Evolutionary conservation across 1,140 invertebrate species (phyloP), one percentile per base, ranked within the genome.

Genomic region (Drosophila dunni): DNA sequence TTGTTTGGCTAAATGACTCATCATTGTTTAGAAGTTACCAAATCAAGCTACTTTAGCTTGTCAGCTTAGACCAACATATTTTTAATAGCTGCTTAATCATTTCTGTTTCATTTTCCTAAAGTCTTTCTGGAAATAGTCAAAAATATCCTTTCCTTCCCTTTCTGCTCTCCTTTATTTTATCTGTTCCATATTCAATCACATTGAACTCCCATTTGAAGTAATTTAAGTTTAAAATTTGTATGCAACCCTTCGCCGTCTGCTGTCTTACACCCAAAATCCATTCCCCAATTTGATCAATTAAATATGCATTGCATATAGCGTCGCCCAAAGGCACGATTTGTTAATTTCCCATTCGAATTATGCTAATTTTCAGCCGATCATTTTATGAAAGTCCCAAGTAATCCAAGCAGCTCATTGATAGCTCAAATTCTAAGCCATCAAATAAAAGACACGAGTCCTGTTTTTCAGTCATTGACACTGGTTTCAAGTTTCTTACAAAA

Each of bases 361-460:
- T 89, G 84, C 62, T 89, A 89, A 89, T 89, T 88, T 46, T 8
- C 53, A 20, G 54, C n/a, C 64, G 53, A 1, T 34, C 38, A 65
- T 45, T 66, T 78, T 62, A 75, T 75, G 73, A 76, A 76, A 76
- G 36, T 36, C 48, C 17, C 53, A 64, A 29, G 75, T 66, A 58
- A 42, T 33, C 29, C 63, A 73, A 64, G 42, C 38, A 68, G 73
- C 53, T 69, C 72, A 83, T 53, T 63, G 61, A 75, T 89, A 90
- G 78, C 80, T 75, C 53, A 89, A 84, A 89, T 89, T 89, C 84
- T 84, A 89, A 86, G 53, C 61, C 76, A 72, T 36, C 51, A 63
- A 69, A 65, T 29, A 48, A 74, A 66, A 83, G 77, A 84, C 84
- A 80, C 76, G 80, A 84, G 75, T 89, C 84, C 84, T 89, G 84